Percentiles rank a stretch among this genome's conserved stretches.
These are phyloP conservation scores for Crocodylus rhombifer DNA, from an alignment of 2,797 vertebrate genomes.

Conservation along the genomic window DNA sequence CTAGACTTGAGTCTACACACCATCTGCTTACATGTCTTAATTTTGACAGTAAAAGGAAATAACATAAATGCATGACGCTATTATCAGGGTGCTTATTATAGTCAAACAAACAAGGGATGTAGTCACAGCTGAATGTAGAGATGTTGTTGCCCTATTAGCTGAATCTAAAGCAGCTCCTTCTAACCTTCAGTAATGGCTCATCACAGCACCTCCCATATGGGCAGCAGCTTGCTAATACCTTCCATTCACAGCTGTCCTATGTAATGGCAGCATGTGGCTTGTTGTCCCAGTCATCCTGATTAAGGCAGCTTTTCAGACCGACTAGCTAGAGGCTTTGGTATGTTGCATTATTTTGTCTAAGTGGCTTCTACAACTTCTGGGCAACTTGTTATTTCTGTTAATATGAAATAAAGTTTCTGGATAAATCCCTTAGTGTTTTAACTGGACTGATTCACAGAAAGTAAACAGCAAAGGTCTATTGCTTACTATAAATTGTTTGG, in stretches of 20 bases:
- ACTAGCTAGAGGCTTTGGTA: background rate
- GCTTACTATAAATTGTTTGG: background rate
- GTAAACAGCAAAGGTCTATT: background rate
- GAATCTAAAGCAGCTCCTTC: background rate
- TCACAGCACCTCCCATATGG: constrained; percentile 31
- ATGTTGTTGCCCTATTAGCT: background rate
- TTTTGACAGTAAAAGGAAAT: constrained; percentile 6
- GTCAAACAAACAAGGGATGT: background rate
- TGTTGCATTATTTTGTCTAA: background rate
- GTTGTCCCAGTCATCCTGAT: background rate
- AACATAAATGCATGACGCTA: background rate
- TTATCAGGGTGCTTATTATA: background rate
- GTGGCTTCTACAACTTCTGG: background rate
- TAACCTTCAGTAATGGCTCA: constrained; percentile 15
- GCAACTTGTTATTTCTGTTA: background rate
- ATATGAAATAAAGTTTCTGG: background rate
- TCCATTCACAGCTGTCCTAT: constrained; percentile 31
- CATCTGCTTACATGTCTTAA: constrained; percentile 4
- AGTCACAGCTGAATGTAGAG: background rate
- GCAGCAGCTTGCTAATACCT: constrained; percentile 30
- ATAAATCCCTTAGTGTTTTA: background rate
- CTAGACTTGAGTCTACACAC: background rate
- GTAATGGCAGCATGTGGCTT: background rate
- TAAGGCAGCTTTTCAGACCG: constrained; percentile 16
- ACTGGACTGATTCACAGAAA: background rate